phyloP scores from a whole-genome alignment of 2,797 vertebrate species.

The Poecilia gillii region DNA sequence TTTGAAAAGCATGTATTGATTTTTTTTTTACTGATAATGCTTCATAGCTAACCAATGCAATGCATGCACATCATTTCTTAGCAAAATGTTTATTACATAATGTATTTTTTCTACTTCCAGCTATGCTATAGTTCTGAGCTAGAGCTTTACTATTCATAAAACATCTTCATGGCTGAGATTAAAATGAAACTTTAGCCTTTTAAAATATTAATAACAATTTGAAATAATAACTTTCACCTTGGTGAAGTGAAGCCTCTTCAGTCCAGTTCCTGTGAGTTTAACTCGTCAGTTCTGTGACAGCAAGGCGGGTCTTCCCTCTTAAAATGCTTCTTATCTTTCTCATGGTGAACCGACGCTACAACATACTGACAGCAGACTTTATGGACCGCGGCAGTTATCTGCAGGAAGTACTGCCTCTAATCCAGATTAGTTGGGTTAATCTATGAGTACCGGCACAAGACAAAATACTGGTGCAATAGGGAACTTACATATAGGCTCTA shows the following conservation, averaged over 20 bases:
- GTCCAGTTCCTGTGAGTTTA: neutral
- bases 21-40: neutral
- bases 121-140: neutral
- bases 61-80: no score
- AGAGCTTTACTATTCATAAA: neutral
- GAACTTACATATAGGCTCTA: neutral
- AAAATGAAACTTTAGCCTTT: neutral
- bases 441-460: constrained; percentile 18
- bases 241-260: neutral
- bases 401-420: constrained; percentile 36
- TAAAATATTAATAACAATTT: neutral
- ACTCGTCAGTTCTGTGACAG: neutral
- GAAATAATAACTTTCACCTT: neutral
- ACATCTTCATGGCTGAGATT: neutral
- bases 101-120: neutral
- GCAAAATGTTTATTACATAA: neutral
- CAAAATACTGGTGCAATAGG: neutral
- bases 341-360: neutral
- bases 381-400: constrained; percentile 5
- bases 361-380: constrained; percentile 2
- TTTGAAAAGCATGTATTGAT: neutral
- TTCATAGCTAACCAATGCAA: no score
- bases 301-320: neutral
- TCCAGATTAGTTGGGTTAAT: constrained; percentile 61
- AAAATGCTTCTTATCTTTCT: constrained; percentile 4